Conservation (phyloP, 1,140 invertebrate genomes). For the Eupristina koningsbergeri region DNA sequence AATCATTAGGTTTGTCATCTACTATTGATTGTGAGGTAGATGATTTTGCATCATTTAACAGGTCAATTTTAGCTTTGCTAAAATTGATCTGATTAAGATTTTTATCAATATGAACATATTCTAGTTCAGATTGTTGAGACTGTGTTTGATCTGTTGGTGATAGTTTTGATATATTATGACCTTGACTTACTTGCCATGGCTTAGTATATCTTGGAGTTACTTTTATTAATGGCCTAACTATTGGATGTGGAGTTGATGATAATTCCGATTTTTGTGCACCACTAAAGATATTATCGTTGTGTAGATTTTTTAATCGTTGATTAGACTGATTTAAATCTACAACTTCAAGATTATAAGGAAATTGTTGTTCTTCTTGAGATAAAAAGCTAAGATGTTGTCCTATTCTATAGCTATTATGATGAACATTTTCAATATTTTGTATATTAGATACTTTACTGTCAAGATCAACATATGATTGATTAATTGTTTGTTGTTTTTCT, state of each 20-base stretch:
- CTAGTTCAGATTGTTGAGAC: not conserved
- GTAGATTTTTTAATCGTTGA: not conserved
- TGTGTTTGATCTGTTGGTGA: not conserved
- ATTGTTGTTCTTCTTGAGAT: constrained; percentile 9
- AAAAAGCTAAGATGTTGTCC: constrained; percentile 9
- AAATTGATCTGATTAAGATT: constrained; percentile 2
- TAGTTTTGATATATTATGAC: constrained; percentile 3
- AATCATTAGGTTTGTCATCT: not conserved
- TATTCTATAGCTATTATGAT: not conserved
- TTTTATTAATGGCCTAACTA: constrained; percentile 50
- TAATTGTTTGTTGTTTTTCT: not conserved
- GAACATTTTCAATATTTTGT: not conserved
- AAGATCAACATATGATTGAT: too few species aligned
- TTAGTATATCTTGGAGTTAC: constrained; percentile 51
- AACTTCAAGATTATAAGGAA: not conserved
- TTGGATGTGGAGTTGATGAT: constrained; percentile 13
- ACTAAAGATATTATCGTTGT: not conserved
- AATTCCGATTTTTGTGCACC: not conserved
- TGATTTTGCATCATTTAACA: not conserved
- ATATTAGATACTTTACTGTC: not conserved
- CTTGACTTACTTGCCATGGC: constrained; percentile 36
- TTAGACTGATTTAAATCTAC: not conserved
- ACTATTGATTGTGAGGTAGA: not conserved
- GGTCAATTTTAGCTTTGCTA: not conserved
- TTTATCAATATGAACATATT: constrained; percentile 10